A percentile compares a stretch with the other conserved stretches of the same genome.
phyloP scores from a whole-genome alignment of 2,797 vertebrate species.

The Rallus crepitans region DNA sequence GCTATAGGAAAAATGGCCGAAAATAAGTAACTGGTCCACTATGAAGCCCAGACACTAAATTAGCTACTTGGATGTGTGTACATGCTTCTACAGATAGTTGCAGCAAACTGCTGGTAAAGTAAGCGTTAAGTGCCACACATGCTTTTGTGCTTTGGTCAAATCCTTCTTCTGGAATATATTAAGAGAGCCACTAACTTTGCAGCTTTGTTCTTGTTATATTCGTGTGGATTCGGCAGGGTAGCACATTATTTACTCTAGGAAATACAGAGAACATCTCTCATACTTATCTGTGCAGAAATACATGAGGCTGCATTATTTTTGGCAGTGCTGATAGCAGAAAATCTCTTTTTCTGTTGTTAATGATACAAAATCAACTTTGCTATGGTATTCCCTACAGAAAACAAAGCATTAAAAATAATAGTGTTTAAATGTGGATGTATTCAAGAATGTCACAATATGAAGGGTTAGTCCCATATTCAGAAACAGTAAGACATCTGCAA shows the following conservation, averaged over 20 bases:
- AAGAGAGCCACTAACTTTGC: background rate
- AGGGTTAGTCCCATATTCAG: constrained; percentile 4
- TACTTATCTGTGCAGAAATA: constrained; percentile 45
- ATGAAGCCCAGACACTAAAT: background rate
- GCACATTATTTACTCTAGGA: constrained; percentile 25
- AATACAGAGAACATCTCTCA: constrained; percentile 12
- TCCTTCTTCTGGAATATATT: background rate
- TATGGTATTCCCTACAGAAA: constrained; percentile 53
- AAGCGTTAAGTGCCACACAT: background rate
- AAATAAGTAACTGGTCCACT: background rate
- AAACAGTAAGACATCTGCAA: background rate
- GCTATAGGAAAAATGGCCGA: background rate
- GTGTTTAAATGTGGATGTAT: constrained; percentile 33
- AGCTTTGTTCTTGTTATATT: constrained; percentile 1
- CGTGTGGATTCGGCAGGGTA: background rate
- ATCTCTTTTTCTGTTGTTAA: constrained; percentile 31
- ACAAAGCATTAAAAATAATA: constrained; percentile 52
- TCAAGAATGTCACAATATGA: constrained; percentile 27
- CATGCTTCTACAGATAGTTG: background rate
- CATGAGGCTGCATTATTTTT: constrained; percentile 46
- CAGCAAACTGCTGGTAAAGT: background rate
- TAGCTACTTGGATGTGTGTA: background rate
- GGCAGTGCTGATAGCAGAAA: constrained; percentile 32
- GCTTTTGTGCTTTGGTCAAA: background rate
- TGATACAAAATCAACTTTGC: constrained; percentile 36